Percentiles rank a stretch among this genome's conserved stretches.
These are phyloP conservation scores for Parus major DNA, from an alignment of 2,113 vertebrate genomes.

Conservation along the genomic window DNA sequence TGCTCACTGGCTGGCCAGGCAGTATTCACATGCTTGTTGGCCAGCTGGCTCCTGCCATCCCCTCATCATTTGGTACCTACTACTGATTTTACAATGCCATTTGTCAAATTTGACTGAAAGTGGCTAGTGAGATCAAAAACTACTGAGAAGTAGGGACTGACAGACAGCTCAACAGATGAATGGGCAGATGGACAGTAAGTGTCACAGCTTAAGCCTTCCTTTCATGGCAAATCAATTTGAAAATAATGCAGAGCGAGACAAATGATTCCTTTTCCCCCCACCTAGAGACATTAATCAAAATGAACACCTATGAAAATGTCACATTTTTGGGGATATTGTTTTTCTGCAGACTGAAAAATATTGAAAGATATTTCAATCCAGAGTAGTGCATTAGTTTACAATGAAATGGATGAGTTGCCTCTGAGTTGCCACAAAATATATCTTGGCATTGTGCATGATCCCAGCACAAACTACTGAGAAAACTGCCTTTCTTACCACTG, in stretches of 20 bases:
- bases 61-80: not conserved
- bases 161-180: conserved; percentile 10
- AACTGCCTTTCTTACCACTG: not conserved
- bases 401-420: not conserved
- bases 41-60: not conserved
- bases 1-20: not conserved
- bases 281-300: not conserved
- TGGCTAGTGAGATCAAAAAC: not conserved
- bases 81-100: not conserved
- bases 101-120: conserved; percentile 35
- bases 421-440: not conserved
- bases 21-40: not conserved
- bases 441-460: not conserved
- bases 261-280: not conserved
- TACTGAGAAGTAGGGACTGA: not conserved
- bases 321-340: not conserved
- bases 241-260: not conserved
- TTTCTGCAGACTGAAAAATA: not conserved
- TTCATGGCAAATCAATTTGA: not conserved
- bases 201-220: not conserved
- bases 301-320: not conserved
- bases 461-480: not conserved
- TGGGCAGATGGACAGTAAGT: conserved; percentile 1
- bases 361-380: not conserved
- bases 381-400: not conserved